These are phyloP conservation scores for Micromussa lordhowensis DNA, from an alignment of 92 coral and sea anemone species.

Conservation along the genomic window DNA sequence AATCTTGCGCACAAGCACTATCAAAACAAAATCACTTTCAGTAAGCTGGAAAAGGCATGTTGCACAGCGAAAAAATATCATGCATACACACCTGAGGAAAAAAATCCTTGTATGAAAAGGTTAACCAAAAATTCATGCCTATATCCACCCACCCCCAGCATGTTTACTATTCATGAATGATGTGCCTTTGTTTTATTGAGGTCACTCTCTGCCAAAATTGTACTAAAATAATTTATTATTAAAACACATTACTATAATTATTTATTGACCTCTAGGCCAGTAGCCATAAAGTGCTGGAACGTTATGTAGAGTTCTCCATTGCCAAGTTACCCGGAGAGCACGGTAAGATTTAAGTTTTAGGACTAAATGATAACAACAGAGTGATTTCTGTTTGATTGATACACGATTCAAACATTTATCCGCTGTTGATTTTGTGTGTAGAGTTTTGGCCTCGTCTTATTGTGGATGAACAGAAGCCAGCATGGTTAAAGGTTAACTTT, in stretches of 20 bases:
- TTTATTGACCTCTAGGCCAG: conserved; percentile 61
- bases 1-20: too few relatives aligned
- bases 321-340: conserved; percentile 74
- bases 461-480: conserved; percentile 75
- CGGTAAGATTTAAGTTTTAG: neutral
- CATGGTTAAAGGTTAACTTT: conserved; percentile 86
- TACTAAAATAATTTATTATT: neutral
- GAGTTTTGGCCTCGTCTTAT: conserved; percentile 84
- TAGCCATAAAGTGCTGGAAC: conserved; percentile 79
- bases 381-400: neutral
- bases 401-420: too few relatives aligned
- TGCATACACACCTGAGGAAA: too few relatives aligned
- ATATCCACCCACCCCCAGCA: too few relatives aligned
- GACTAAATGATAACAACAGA: neutral
- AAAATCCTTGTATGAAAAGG: too few relatives aligned
- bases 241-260: neutral
- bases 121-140: too few relatives aligned
- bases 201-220: neutral
- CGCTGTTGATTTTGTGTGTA: conserved; percentile 8
- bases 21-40: too few relatives aligned
- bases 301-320: conserved; percentile 82
- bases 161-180: too few relatives aligned
- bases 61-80: too few relatives aligned
- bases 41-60: too few relatives aligned
- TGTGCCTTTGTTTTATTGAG: neutral